Evolutionary conservation across 2,797 vertebrate genomes (phyloP).

Genomic region (Ptychadena robeensis): DNA sequence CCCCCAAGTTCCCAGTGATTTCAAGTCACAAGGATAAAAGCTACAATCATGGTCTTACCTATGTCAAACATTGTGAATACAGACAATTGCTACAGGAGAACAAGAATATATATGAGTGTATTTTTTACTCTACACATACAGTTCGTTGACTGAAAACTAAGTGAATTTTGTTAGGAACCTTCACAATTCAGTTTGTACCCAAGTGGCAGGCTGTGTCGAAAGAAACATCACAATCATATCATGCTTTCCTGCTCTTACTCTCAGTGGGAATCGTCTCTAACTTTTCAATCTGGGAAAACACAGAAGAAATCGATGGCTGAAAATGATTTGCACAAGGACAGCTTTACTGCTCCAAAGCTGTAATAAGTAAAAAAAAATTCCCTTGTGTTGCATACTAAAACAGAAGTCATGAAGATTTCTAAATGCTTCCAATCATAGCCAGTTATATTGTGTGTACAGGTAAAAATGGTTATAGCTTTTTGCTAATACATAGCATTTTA

Average conservation of each 20-base stretch:
- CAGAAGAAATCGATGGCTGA: background rate
- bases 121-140: no score
- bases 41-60: no score
- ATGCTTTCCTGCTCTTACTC: conserved; percentile 7
- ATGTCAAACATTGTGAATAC: no score
- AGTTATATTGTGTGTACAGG: background rate
- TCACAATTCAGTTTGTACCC: conserved; percentile 19
- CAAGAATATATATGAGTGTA: no score
- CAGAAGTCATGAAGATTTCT: background rate
- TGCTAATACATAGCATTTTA: no score
- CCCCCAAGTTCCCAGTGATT: no score
- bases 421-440: background rate
- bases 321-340: background rate
- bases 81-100: no score
- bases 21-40: no score
- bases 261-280: conserved; percentile 16
- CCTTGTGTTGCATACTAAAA: background rate
- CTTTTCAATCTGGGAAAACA: background rate
- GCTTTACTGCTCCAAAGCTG: background rate
- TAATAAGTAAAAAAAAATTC: background rate
- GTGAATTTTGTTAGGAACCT: background rate
- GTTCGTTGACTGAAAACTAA: background rate
- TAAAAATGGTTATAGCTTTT: no score
- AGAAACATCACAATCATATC: background rate
- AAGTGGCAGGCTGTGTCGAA: background rate